Base-by-base conservation (phyloP, 2,888 invertebrate species). In the Drosophila vallismaia region DNA sequence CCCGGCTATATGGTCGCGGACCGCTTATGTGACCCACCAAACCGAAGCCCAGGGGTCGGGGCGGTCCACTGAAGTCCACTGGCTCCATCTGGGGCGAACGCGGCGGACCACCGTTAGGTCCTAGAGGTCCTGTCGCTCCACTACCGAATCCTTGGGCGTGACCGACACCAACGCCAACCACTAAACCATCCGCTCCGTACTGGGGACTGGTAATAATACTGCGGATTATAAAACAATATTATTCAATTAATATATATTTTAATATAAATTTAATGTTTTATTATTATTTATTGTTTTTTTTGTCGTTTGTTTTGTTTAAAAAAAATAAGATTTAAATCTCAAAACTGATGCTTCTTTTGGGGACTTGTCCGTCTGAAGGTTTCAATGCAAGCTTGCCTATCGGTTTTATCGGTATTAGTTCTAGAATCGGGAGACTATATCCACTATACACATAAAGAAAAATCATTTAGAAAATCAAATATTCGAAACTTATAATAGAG, bases 1-100 rank as follows among this genome's bases (percentile, higher is more conserved):
- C 97, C 86, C 97, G 94, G 92, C 96, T 97, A 91, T 97, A 97
- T 9, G 89, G 92, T 26, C 94, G 93, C 4, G 94, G 94, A 26
- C 94, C 94, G 60, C 95, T 93, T 81, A 95, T 93, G 92, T 91
- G 91, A 36, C 92, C 92, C 33, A 92, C 91, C 59, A 92, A 73
- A 6, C 92, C 92, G 90, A 94, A 94, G 91, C 94, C 94, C 76
- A 94, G 92, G 56, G 94, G 94, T 88, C 94, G 93, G 76, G 94
- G 93, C 75, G 94, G 94, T 76, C 94, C 94, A 75, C 94, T 94
- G 88, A 95, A 95, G 91, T 95, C 95, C 66, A 95, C 95, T 31
- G 95, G 95, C 90, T 95, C 95, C 75, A 94, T 94, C 92, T 95
- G 95, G 70, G 94, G 94, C 49, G 93, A 93, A 76, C 93, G 91